These are phyloP conservation scores for Tragelaphus imberbis DNA, from an alignment of 2,113 vertebrate genomes.

Conservation along the genomic window DNA sequence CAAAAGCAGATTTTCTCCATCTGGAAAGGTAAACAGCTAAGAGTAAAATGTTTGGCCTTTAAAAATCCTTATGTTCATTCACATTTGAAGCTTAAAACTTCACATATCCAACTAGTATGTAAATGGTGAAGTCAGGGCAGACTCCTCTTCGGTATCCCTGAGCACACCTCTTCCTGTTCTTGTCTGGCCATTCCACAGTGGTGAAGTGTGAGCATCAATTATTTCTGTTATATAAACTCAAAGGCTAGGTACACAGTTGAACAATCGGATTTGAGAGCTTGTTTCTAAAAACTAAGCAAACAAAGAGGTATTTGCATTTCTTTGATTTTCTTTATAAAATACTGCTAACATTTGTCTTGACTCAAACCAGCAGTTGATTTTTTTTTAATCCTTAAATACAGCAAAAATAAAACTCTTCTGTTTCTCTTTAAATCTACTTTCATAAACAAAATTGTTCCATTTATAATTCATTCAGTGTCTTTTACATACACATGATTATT, in stretches of 20 bases:
- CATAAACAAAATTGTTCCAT: neutral
- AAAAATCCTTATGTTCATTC: neutral
- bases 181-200: neutral
- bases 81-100: neutral
- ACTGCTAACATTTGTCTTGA: neutral
- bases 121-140: neutral
- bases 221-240: neutral
- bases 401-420: neutral
- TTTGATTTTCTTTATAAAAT: neutral
- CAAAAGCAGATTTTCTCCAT: neutral
- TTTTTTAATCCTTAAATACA: neutral
- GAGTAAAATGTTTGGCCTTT: neutral
- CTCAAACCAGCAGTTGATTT: neutral
- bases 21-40: neutral
- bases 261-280: neutral
- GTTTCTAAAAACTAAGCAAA: neutral
- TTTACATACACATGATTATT: neutral
- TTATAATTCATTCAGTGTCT: slow-evolving; percentile 5
- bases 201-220: neutral
- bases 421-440: neutral
- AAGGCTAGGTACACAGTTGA: neutral
- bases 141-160: too few species aligned
- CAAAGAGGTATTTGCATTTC: neutral
- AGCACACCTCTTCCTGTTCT: neutral
- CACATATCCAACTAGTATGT: neutral